phyloP scores from a whole-genome alignment of 2,113 vertebrate genomes.

The Formicarius rufipectus region DNA sequence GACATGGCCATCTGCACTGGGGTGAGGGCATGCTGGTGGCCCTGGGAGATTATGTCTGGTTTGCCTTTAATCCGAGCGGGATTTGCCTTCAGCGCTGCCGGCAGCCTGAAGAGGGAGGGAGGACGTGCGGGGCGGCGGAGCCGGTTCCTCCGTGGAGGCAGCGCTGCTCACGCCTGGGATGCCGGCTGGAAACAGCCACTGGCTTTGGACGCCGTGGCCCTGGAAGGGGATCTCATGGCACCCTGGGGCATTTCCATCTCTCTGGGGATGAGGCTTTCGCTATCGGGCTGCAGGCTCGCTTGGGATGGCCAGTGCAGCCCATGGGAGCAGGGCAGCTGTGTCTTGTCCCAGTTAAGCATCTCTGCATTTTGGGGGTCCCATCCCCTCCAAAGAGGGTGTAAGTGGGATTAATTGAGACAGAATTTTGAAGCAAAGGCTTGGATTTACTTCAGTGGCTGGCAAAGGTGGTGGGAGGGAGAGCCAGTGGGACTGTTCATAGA shows the following conservation, averaged over 20 bases:
- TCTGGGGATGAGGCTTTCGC: neutral
- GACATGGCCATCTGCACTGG: neutral
- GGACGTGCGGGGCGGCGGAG: fast-evolving
- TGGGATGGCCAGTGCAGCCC: fast-evolving
- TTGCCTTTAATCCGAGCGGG: slow-evolving; percentile 16
- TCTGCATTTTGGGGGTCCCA: neutral
- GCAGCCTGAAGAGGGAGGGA: neutral
- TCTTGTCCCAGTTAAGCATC: neutral
- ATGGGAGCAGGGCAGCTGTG: fast-evolving
- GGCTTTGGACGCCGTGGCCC: neutral
- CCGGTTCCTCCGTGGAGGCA: neutral
- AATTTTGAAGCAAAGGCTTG: neutral
- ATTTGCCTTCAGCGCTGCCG: neutral
- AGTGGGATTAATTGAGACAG: neutral
- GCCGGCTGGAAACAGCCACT: neutral
- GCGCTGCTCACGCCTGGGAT: fast-evolving
- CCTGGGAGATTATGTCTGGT: neutral
- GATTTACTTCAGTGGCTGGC: neutral
- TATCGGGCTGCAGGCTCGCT: neutral
- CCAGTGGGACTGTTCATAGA: neutral
- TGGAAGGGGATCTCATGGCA: neutral
- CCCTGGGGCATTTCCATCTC: neutral
- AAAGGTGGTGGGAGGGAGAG: neutral
- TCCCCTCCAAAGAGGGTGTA: neutral
- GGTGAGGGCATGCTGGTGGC: neutral